Evolutionary conservation across 2,113 vertebrate genomes (phyloP), one percentile per base, ranked within the genome.

Genomic region (Butorides virescens): DNA sequence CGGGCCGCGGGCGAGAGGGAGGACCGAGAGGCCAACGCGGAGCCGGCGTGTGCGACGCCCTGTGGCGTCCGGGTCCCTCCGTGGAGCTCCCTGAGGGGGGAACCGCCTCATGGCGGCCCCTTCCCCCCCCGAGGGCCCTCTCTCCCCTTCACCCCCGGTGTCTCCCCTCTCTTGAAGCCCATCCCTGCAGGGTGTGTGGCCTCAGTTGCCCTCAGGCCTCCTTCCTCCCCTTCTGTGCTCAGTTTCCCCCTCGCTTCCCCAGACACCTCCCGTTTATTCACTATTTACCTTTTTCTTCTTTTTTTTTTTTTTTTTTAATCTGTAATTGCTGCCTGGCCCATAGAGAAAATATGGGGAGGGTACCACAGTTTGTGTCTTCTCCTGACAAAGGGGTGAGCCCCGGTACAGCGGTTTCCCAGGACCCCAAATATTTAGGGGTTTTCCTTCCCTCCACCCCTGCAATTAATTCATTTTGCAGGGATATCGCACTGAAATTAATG

Each of bases 111-210:
- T 21, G 30, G 25, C 46, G 3, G 15, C 46, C 14, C 13, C 13
- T 1, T 10, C 2, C 7, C 23, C 21, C 39, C 1, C 14, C 1
- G 2, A 10, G 7, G 37, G 1, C 6, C 5, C 10, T 3, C 21
- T 3, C 6, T 16, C 29, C 56, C 15, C 14, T 34, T 61, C 70
- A 9, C 16, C 47, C 19, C 25, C 22, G 0, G 5, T 1, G 18
- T 7, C 6, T 8, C 17, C 34, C 21, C 21, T 19, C 21, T 56
- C 50, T 36, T n/a, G 47, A 19, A 55, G 37, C 59, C 39, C 9
- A 34, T 15, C 58, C n/a, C 52, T 12, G 30, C 18, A n/a, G 7
- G 36, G 26, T 27, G 2, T 9, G 36, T 25, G 20, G 5, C 70
- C 36, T 68, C 44, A 2, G 20, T 63, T 49, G 5, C 21, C 37